Conservation (phyloP, 2,113 vertebrate species). For the Ornithorhynchus anatinus region DNA sequence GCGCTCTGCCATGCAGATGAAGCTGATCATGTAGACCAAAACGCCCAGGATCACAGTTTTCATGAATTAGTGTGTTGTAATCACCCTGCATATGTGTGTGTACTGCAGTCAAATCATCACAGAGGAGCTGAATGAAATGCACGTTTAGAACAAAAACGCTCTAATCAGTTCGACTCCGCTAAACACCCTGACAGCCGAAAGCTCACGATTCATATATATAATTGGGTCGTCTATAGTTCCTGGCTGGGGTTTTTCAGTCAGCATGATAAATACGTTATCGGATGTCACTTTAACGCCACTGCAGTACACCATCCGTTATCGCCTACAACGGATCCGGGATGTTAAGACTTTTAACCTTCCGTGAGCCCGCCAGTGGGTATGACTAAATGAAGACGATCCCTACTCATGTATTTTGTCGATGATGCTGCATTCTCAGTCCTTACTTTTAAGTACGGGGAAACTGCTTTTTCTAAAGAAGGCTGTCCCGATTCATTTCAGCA, state of each 20-base stretch:
- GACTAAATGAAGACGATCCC: neutral
- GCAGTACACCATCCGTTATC: neutral
- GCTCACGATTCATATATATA: neutral
- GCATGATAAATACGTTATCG: neutral
- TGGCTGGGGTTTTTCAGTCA: rapidly evolving
- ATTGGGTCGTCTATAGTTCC: neutral
- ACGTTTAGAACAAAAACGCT: neutral
- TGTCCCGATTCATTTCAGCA: no score
- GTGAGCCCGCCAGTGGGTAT: neutral
- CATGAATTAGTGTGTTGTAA: neutral
- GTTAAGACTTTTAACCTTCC: rapidly evolving
- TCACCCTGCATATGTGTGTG: neutral
- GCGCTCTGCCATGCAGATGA: neutral
- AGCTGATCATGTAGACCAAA: neutral
- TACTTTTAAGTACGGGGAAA: no score
- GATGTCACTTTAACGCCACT: neutral
- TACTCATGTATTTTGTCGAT: neutral
- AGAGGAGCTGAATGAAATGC: neutral
- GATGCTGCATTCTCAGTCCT: neutral
- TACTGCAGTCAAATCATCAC: neutral
- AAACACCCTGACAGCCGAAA: neutral
- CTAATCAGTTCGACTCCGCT: neutral
- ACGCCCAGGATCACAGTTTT: neutral
- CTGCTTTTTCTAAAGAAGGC: no score
- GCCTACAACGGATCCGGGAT: neutral